Base-by-base conservation (phyloP, 2,113 vertebrate genomes). In the Plecturocebus donacophilus region DNA sequence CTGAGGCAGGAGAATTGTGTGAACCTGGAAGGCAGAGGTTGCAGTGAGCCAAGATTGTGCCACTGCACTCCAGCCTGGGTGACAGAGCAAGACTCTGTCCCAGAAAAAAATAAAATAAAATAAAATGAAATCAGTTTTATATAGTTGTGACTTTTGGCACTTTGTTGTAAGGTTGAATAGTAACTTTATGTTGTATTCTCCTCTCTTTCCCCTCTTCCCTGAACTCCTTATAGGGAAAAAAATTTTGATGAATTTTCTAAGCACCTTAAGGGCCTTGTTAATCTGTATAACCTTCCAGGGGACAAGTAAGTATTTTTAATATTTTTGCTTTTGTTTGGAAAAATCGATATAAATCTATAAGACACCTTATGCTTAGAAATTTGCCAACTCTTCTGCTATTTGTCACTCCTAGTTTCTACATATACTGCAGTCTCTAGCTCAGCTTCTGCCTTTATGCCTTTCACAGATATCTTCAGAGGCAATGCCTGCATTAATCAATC, bases 231-330 rank as follows among this genome's bases (percentile, higher is more conserved):
- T 97, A 99, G 99, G 96, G 99, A 99, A 98, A 99, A 99, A 98
- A 99, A 99, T 98, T 99, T 99, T 98, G 99, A 99, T 97, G 99
- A 99, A 96, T 99, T 99, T 98, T 99, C 99, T 32, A 99, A 99
- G 98, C 99, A 99, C 90, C 99, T 99, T 54, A 99, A 99, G 85
- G 99, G 99, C 35, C 99, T 99, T 58, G 99, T 99, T 94, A 99
- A 99, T 97, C 98, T 99, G 10, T 99, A 99, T 98, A 99, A 99
- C 94, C 98, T 99, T 94, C 99, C 99, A 73, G 99, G 99, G 90
- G 99, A 99, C 98, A 99, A 99, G 99, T 99, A 98, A 99, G 99
- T 98, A 84, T 89, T 93, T 75, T 10, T 42, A 56, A 38, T 75
- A 56, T 77, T 58, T 80, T 77, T 84, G 17, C 38, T 30, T 76